Conservation (phyloP, 2,888 invertebrate species). For the Yponomeuta malinellus region DNA sequence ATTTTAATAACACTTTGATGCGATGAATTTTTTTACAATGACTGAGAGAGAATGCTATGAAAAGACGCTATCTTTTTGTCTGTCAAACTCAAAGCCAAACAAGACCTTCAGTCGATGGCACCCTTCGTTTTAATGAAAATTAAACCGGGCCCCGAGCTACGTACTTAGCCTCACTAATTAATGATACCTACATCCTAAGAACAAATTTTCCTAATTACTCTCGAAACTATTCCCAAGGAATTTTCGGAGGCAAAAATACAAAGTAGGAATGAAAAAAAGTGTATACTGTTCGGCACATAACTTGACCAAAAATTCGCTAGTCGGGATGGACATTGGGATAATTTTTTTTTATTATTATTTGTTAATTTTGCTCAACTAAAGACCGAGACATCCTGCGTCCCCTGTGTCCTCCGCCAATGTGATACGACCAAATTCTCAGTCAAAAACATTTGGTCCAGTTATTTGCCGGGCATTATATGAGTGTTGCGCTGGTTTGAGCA, state of each 20-base stretch:
- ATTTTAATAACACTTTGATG: background rate
- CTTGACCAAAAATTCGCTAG: too few relatives aligned
- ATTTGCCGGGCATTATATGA: too few relatives aligned
- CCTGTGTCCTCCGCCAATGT: too few relatives aligned
- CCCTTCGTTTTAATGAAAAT: slow-evolving; percentile 8
- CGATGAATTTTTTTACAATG: background rate
- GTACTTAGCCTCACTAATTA: background rate
- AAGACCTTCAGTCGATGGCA: background rate
- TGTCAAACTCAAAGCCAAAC: background rate
- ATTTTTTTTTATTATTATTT: too few relatives aligned
- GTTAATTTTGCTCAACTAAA: too few relatives aligned
- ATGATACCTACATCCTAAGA: background rate
- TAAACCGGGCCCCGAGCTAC: background rate
- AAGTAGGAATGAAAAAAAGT: too few relatives aligned
- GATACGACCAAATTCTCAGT: too few relatives aligned
- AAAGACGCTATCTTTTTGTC: background rate
- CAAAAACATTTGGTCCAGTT: too few relatives aligned
- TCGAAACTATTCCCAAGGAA: background rate
- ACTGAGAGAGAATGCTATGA: background rate
- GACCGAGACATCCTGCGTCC: too few relatives aligned
- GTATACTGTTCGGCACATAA: too few relatives aligned
- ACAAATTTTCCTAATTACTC: background rate
- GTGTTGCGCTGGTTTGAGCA: too few relatives aligned
- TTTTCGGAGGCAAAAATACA: background rate
- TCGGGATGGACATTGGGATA: too few relatives aligned